Evolutionary conservation across 2,888 invertebrate species (phyloP).

Genomic region (Andrena bucephala): DNA sequence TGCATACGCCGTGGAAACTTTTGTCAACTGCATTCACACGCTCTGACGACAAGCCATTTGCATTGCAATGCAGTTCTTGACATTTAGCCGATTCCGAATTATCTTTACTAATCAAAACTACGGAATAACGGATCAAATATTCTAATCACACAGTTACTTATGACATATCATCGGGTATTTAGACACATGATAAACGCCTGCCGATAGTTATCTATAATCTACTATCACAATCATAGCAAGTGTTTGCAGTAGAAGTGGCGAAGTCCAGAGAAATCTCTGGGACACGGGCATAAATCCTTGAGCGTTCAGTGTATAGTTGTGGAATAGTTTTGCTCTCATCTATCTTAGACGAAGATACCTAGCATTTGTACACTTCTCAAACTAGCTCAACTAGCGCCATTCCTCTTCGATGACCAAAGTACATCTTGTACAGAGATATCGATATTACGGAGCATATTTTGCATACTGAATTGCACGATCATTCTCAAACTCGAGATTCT

Average conservation of each 20-base stretch:
- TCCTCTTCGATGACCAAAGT: conserved; percentile 42
- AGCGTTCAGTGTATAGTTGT: conserved; percentile 70
- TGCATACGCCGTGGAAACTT: conserved; percentile 37
- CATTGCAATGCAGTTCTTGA: background rate
- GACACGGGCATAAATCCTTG: conserved; percentile 71
- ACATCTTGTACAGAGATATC: conserved; percentile 35
- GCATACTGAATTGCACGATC: background rate
- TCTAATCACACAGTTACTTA: background rate
- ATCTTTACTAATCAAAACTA: background rate
- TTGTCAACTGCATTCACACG: conserved; percentile 45
- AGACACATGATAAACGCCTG: conserved; percentile 16
- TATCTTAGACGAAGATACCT: conserved; percentile 68
- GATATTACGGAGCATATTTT: conserved; percentile 29
- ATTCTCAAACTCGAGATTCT: too few relatives aligned
- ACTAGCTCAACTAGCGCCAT: conserved; percentile 53
- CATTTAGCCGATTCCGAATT: background rate
- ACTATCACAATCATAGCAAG: background rate
- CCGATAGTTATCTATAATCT: background rate
- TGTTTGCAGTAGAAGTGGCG: conserved; percentile 16
- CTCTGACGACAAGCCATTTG: background rate
- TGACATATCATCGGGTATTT: background rate
- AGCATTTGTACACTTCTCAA: conserved; percentile 66
- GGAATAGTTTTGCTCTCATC: conserved; percentile 71
- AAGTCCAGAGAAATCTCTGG: conserved; percentile 64
- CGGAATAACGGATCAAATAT: conserved; percentile 3